Base-by-base conservation (phyloP, 2,888 invertebrate genomes). In the Athalia circularis region DNA sequence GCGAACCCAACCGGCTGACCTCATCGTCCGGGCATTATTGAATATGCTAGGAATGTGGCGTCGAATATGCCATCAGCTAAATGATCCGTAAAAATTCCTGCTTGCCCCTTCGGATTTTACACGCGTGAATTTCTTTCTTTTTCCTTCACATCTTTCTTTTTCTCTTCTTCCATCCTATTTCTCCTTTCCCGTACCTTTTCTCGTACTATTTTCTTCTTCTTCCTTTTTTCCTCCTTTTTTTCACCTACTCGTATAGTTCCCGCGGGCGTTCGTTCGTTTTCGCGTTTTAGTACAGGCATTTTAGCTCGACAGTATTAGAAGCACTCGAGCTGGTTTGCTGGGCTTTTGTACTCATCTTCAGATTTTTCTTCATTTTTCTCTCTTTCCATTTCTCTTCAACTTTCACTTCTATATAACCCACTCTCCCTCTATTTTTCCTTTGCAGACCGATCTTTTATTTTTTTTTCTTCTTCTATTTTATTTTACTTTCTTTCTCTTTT, bases 11-110 rank as follows among this genome's bases (percentile, higher is more conserved):
- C 48, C 43, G 50, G 57, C 54, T 75, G 75, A 62, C 72, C 72
- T 50, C 75, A 62, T 75, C 64, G 75, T 75, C 62, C 65, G 77
- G 83, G 85, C 62, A 75, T 87, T 86, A 85, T 87, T 84, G 84
- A 86, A 86, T 86, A 84, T 84, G 82, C 83, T 81, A 62, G 82
- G 84, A 88, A 86, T 85, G 84, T 29, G 78, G 81, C 79, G 81
- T 81, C 86, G 87, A 86, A 86, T 86, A 86, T 84, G 84, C 86
- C 86, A 86, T 86, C 85, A 84, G 83, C 82, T 83, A 88, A 88
- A 87, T 88, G 88, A 87, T 83, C 86, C 85, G 85, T 87, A 83
- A 88, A 88, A 88, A 86, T 87, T 85, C 84, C 82, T 78, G 77
- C 81, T 84, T 82, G 65, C 82, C 80, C 62, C 47, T 72, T 81